A percentile compares a stretch with the other conserved stretches of the same genome.
Evolutionary conservation across 2,113 vertebrate genomes (phyloP).

Genomic region (Poeciliopsis prolifica): DNA sequence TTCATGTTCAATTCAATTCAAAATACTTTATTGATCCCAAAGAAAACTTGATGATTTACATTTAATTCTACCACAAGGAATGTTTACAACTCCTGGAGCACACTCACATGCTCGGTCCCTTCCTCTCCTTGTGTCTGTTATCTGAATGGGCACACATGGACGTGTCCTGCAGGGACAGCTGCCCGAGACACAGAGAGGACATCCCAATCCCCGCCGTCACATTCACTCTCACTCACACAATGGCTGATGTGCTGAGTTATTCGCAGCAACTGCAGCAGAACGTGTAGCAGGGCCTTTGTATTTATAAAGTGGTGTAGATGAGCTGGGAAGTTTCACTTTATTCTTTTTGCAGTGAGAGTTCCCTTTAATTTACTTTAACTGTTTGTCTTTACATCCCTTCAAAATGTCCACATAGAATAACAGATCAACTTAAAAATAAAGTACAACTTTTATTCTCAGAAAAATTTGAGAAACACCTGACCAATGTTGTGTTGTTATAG

Average conservation of each 20-base stretch:
- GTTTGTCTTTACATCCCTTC: not conserved
- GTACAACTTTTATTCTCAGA: too few relatives aligned
- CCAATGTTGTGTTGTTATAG: not conserved
- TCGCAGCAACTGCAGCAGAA: constrained; percentile 46
- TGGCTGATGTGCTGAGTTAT: constrained; percentile 60
- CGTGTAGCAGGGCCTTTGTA: constrained; percentile 63
- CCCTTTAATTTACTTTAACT: not conserved
- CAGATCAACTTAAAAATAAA: not conserved
- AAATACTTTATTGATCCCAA: too few relatives aligned
- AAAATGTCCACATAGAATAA: not conserved
- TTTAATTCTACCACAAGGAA: not conserved
- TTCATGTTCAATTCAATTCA: not conserved
- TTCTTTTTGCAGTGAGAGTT: too few relatives aligned
- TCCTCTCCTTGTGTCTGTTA: constrained; percentile 22
- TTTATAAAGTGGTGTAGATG: constrained; percentile 48
- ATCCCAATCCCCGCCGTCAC: constrained; percentile 68
- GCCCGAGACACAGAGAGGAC: constrained; percentile 54
- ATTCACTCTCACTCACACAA: constrained; percentile 68
- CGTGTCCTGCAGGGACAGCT: constrained; percentile 54
- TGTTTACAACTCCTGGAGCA: not conserved
- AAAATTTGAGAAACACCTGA: not conserved
- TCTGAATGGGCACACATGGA: constrained; percentile 46
- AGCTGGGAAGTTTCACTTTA: constrained; percentile 6
- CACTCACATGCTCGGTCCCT: not conserved
- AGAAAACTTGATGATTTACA: not conserved